Percentiles rank a stretch among this genome's conserved stretches.
These are phyloP conservation scores for Piezodorus guildinii DNA, from an alignment of 1,140 invertebrate species.

Conservation along the genomic window DNA sequence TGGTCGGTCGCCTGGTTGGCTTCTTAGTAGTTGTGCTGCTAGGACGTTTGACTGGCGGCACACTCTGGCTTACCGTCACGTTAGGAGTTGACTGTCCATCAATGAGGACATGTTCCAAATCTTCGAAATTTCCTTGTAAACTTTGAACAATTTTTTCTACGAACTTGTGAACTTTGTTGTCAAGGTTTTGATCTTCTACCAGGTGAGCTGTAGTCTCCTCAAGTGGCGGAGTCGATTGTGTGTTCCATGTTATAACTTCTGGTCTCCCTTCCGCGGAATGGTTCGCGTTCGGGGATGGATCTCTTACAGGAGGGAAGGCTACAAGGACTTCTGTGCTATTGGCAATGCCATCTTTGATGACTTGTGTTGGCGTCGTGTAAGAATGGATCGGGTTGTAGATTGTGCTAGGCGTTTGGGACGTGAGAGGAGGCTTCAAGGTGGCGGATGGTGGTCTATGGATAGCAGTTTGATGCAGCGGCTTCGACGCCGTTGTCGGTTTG, in stretches of 20 bases:
- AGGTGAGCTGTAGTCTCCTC: slow-evolving; percentile 49
- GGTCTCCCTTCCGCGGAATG: slow-evolving; percentile 37
- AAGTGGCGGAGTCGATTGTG: background rate
- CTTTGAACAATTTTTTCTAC: slow-evolving; percentile 72
- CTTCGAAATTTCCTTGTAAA: slow-evolving; percentile 66
- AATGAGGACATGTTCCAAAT: slow-evolving; percentile 61
- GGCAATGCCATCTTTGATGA: slow-evolving; percentile 38
- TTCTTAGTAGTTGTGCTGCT: slow-evolving; percentile 37
- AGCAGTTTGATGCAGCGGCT: slow-evolving; percentile 25
- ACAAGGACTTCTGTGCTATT: slow-evolving; percentile 50
- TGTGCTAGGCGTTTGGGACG: background rate
- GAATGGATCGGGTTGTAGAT: background rate
- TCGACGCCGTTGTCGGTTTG: slow-evolving; percentile 4
- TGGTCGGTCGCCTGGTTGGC: slow-evolving; percentile 30
- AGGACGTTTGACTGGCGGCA: slow-evolving; percentile 33
- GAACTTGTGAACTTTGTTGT: slow-evolving; percentile 66
- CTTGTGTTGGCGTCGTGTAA: slow-evolving; percentile 17
- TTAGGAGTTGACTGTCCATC: slow-evolving; percentile 32
- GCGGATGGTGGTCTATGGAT: slow-evolving; percentile 3
- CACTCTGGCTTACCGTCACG: slow-evolving; percentile 21
- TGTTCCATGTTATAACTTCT: slow-evolving; percentile 18
- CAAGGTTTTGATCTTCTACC: slow-evolving; percentile 58
- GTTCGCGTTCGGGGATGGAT: slow-evolving; percentile 59
- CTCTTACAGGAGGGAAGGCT: slow-evolving; percentile 71
- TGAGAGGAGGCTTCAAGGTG: background rate